These are phyloP conservation scores for Calonectris borealis DNA, from an alignment of 2,113 vertebrate genomes.

Conservation along the genomic window DNA sequence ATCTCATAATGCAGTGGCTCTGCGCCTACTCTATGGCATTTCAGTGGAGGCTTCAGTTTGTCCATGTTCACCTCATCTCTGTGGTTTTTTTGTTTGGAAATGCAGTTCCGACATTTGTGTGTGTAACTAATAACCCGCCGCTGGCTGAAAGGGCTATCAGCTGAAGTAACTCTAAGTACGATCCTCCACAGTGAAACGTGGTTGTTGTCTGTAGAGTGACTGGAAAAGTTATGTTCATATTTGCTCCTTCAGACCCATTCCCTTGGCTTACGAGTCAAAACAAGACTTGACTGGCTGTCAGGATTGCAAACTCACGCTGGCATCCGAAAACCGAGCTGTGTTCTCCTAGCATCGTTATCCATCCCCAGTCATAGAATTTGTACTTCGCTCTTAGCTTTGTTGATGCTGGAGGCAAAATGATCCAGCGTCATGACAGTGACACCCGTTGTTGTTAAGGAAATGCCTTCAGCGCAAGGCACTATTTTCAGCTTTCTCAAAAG, in stretches of 20 bases:
- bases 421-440: neutral
- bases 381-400: neutral
- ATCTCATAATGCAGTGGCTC: neutral
- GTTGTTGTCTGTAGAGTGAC: neutral
- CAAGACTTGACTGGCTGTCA: conserved; percentile 13
- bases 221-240: neutral
- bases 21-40: neutral
- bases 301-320: neutral
- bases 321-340: neutral
- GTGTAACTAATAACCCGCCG: neutral
- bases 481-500: neutral
- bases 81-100: neutral
- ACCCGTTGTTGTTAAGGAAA: neutral
- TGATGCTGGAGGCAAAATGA: conserved; percentile 48
- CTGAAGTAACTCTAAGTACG: fast-evolving
- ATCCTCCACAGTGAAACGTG: neutral
- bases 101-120: neutral
- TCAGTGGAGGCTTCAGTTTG: neutral
- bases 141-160: neutral
- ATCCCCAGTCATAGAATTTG: neutral
- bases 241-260: neutral
- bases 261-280: neutral
- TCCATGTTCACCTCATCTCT: neutral
- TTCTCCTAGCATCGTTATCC: neutral
- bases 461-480: neutral